phyloP scores from a whole-genome alignment of 2,888 invertebrate genomes.

The Subacronicta megacephala region DNA sequence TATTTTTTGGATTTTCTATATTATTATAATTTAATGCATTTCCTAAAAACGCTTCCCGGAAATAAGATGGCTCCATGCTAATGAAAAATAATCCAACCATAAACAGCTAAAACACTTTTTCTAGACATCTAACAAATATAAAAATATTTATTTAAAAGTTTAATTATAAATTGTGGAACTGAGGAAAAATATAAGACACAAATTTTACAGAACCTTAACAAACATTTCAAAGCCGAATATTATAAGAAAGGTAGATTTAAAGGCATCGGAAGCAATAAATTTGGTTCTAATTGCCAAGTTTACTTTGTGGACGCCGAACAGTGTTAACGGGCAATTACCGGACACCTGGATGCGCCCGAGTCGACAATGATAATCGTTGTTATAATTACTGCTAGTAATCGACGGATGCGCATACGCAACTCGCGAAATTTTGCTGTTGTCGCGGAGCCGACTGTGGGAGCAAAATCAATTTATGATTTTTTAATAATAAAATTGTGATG shows the following conservation, averaged over 20 bases:
- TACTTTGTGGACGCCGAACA: conserved; percentile 40
- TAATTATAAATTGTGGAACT: too few relatives aligned
- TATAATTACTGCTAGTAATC: conserved; percentile 52
- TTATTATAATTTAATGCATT: too few relatives aligned
- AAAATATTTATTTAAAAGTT: too few relatives aligned
- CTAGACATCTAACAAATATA: too few relatives aligned
- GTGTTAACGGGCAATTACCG: conserved; percentile 45
- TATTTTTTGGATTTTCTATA: too few relatives aligned
- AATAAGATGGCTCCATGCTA: too few relatives aligned
- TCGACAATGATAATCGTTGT: conserved; percentile 45
- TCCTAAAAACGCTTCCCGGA: too few relatives aligned
- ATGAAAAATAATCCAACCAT: too few relatives aligned
- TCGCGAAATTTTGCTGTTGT: conserved; percentile 38
- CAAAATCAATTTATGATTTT: too few relatives aligned
- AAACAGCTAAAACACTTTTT: too few relatives aligned
- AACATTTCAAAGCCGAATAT: conserved; percentile 35
- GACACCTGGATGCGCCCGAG: conserved; percentile 46
- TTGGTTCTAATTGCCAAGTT: conserved; percentile 45
- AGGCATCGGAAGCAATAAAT: conserved; percentile 50
- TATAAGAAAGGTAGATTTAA: conserved; percentile 25
- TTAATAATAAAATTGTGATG: too few relatives aligned
- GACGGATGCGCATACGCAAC: conserved; percentile 47
- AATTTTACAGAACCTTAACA: conserved; percentile 11
- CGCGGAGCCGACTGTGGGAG: conserved; percentile 23
- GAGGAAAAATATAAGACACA: too few relatives aligned